Evolutionary conservation across 2,888 invertebrate genomes (phyloP), one percentile per base, ranked within the genome.

Genomic region (Melanostoma scalare): DNA sequence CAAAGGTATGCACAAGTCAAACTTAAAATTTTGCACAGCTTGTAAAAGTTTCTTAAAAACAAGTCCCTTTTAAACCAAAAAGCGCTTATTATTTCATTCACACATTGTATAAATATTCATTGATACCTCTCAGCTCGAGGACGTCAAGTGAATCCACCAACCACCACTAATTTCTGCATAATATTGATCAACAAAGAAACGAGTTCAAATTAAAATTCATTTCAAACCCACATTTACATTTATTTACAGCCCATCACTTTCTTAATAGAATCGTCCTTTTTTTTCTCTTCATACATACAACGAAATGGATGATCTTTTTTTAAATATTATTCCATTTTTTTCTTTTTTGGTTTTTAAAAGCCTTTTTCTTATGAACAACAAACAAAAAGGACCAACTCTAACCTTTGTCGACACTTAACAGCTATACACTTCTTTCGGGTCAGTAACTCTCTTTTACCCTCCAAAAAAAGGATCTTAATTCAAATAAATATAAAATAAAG

Each of bases 191-290:
- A 3, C 36, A n/a, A 50, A 50, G n/a, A 65, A 48, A 60, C 56
- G 65, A 58, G 58, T 67, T 72, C 56, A 38, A 74, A 73, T 68
- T 74, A 69, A 78, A 82, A 78, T 74, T 72, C 78, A 56, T 77
- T 81, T 52, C 9, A 38, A 20, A 61, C 48, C 67, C 61, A 38
- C 69, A 74, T 84, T 79, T 84, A 67, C 79, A 74, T 84, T 84
- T 84, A 84, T 84, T 79, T 71, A 79, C 65, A 67, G 71, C 40
- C 79, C 74, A 79, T 84, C 79, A 74, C 71, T 71, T 79, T 20
- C 55, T 40, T 79, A 75, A 79, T 72, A 80, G 65, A 63, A 63
- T 50, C 38, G 48, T 50, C 63, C 38, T 63, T 50, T 50, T 50
- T 61, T 44, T 55, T 52, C 5, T n/a, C n/a, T 8, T 40, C 33